These are phyloP conservation scores for Borostomias antarcticus DNA, from an alignment of 2,797 vertebrate species.

Conservation along the genomic window DNA sequence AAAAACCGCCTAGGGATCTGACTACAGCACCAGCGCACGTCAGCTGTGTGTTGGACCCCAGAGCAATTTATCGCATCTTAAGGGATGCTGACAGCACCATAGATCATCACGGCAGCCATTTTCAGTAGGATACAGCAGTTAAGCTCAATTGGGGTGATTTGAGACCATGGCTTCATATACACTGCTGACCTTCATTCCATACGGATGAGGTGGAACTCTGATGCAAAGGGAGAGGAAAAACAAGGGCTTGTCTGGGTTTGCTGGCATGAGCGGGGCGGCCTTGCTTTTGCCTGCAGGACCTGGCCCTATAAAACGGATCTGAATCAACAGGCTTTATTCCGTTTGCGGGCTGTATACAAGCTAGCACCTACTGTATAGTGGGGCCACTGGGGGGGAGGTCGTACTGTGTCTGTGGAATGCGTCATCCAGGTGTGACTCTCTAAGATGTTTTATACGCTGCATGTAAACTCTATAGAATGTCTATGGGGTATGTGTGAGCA, in stretches of 20 bases:
- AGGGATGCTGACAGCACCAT: too few species aligned
- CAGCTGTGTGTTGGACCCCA: too few species aligned
- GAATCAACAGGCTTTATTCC: conserved; percentile 40
- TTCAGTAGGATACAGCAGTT: too few species aligned
- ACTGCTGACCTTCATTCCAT: too few species aligned
- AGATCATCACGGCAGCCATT: too few species aligned
- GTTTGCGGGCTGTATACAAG: conserved; percentile 35
- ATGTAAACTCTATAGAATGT: neutral
- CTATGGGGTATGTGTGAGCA: neutral
- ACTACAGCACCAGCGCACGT: too few species aligned
- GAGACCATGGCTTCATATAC: too few species aligned
- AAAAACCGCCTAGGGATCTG: too few species aligned
- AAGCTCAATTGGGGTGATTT: too few species aligned
- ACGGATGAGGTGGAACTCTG: conserved; percentile 68
- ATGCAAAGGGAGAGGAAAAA: conserved; percentile 67
- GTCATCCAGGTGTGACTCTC: conserved; percentile 36
- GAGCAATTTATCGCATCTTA: too few species aligned
- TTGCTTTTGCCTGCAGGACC: conserved; percentile 43
- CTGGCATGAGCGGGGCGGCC: conserved; percentile 27
- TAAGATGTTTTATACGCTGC: conserved; percentile 42
- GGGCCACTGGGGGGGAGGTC: conserved; percentile 16
- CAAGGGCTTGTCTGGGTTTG: conserved; percentile 59
- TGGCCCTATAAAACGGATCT: conserved; percentile 41
- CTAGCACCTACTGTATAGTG: neutral
- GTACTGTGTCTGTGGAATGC: conserved; percentile 19